Evolutionary conservation across 2,113 vertebrate genomes (phyloP), one percentile per base, ranked within the genome.

Genomic region (Ascaphus truei): DNA sequence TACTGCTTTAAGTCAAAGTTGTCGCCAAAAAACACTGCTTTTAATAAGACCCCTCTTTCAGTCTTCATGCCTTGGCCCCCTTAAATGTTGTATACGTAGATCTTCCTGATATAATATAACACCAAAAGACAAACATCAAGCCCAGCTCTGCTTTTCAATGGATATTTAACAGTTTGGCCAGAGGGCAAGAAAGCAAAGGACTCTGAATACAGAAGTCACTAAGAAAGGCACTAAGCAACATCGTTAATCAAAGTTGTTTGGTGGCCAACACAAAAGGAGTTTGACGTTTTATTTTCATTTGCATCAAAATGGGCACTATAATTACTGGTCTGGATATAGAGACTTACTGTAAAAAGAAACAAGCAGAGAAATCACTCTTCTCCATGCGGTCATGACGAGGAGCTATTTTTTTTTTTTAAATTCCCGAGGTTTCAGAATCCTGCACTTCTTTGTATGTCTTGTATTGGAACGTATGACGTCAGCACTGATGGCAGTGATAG

Each of bases 291-390:
- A 25, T 39, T 53, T 39, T 27, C 6, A 43, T 29, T 43, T 61
- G n/a, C 37, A 45, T 61, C 37, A 41, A 61, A n/a, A 45, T 61
- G 58, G 39, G 3, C 41, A 41, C 37, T 45, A 15, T 61, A 61
- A 61, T 61, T 61, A 30, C 16, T 26, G 30, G 25, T 20, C 39
- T 29, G 7, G 30, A 61, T 45, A 29, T 29, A 60, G 23, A n/a
- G n/a, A n/a, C n/a, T n/a, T n/a, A 43, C 37, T 29, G 23, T 22
- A 27, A 34, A 60, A 20, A 27, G 34, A 61, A 45, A n/a, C 39
- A 61, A 29, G 26, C 10, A 27, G 10, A 4, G 13, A 20, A 18
- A n/a, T 29, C 15, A 29, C 26, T 37, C 9, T 10, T 22, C 10
- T 7, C 8, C 8, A n/a, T n/a, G n/a, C n/a, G n/a, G n/a, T n/a